Conservation (phyloP, 2,113 vertebrate species). For the Blennius ocellaris region DNA sequence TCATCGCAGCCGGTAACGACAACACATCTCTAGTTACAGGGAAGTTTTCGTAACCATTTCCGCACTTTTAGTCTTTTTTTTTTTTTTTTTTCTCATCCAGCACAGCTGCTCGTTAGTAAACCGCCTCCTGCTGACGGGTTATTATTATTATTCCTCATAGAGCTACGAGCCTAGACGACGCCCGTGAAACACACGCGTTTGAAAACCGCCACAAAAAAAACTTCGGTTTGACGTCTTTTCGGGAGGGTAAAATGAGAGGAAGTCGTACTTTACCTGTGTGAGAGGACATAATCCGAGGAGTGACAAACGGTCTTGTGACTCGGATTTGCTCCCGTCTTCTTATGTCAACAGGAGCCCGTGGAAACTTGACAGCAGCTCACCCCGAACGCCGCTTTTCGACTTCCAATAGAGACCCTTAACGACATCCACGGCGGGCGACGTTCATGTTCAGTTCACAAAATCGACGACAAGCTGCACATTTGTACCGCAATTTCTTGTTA, state of each 20-base stretch:
- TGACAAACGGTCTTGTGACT: conserved; percentile 66
- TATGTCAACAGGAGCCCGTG: conserved; percentile 52
- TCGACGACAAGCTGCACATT: too few relatives aligned
- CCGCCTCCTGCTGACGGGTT: too few relatives aligned
- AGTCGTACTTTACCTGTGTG: conserved; percentile 31
- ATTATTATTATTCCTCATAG: too few relatives aligned
- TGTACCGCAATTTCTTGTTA: too few relatives aligned
- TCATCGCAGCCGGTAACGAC: conserved; percentile 4
- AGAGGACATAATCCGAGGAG: background rate
- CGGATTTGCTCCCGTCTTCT: conserved; percentile 50
- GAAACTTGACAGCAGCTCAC: conserved; percentile 37
- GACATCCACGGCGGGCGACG: too few relatives aligned
- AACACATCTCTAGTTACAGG: conserved; percentile 26
- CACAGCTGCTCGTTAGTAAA: too few relatives aligned
- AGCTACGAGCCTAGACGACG: too few relatives aligned
- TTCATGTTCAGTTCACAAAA: too few relatives aligned
- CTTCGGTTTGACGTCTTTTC: too few relatives aligned
- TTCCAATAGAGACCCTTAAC: background rate
- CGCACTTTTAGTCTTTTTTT: background rate
- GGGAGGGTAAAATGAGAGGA: background rate
- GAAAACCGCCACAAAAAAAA: too few relatives aligned
- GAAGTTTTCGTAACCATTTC: conserved; percentile 59
- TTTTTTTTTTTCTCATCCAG: too few relatives aligned
- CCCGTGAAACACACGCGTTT: too few relatives aligned
- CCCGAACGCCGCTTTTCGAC: conserved; percentile 35